A percentile compares a stretch with the other conserved stretches of the same genome.
These are phyloP conservation scores for Cryptosula pallasiana DNA, from an alignment of 2,888 invertebrate species.

Conservation along the genomic window DNA sequence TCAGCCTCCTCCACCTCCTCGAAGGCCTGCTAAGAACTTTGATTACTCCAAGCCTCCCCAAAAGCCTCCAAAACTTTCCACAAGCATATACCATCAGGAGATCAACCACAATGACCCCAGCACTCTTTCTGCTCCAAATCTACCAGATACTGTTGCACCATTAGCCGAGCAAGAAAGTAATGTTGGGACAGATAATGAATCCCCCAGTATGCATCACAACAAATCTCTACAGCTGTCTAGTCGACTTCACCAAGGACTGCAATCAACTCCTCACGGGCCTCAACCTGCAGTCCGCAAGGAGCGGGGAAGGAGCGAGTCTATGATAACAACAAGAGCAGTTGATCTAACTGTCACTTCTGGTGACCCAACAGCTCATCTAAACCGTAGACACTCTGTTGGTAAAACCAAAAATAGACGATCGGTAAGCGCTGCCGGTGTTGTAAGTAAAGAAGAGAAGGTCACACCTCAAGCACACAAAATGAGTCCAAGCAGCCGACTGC, in stretches of 20 bases:
- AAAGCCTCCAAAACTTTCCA: conserved; percentile 7
- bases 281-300: background rate
- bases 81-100: background rate
- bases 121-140: background rate
- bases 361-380: background rate
- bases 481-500: background rate
- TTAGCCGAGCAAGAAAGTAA: background rate
- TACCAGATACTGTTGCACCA: background rate
- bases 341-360: conserved; percentile 16
- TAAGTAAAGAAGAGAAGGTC: background rate
- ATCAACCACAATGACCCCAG: conserved; percentile 8
- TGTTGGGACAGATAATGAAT: background rate
- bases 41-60: background rate
- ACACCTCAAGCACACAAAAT: background rate
- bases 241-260: background rate
- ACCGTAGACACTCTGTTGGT: conserved; percentile 9
- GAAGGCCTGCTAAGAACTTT: background rate
- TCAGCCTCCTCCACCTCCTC: conserved; percentile 5
- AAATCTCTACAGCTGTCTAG: background rate
- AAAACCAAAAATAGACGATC: background rate
- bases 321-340: background rate
- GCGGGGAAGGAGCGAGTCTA: background rate
- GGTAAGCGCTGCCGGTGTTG: background rate
- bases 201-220: background rate
- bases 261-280: background rate